These are phyloP conservation scores for Teleogryllus occipitalis DNA, from an alignment of 1,140 invertebrate species.

Conservation along the genomic window DNA sequence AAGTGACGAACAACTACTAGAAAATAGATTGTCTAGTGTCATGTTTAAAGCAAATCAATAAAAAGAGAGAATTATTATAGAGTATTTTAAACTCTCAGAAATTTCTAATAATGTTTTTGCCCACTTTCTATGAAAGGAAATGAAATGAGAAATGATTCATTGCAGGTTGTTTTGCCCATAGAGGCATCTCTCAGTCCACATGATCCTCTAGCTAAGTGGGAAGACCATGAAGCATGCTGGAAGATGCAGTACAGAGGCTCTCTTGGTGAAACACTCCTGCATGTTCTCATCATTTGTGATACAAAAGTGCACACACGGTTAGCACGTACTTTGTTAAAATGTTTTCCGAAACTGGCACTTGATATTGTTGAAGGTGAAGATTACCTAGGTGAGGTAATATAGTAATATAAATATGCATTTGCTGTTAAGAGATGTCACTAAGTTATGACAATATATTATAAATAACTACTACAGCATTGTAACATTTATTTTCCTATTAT, in stretches of 20 bases:
- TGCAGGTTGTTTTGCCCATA: slow-evolving; percentile 66
- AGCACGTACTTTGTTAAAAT: slow-evolving; percentile 79
- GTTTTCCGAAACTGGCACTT: slow-evolving; percentile 82
- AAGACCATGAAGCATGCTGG: slow-evolving; percentile 90
- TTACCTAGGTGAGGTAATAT: slow-evolving; percentile 85
- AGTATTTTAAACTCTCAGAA: background rate
- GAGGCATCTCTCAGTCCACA: slow-evolving; percentile 69
- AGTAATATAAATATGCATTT: slow-evolving; percentile 94
- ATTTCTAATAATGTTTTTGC: background rate
- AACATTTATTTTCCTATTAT: too few species aligned
- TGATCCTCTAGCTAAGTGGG: slow-evolving; percentile 77
- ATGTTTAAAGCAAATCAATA: too few species aligned
- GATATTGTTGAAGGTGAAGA: slow-evolving; percentile 97
- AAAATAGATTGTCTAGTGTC: too few species aligned
- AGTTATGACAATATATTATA: too few species aligned
- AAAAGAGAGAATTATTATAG: too few species aligned
- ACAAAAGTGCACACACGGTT: slow-evolving; percentile 76
- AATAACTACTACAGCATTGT: too few species aligned
- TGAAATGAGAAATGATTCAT: background rate
- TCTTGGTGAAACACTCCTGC: slow-evolving; percentile 87
- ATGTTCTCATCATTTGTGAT: slow-evolving; percentile 91
- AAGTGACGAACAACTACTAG: too few species aligned
- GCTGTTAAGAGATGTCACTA: slow-evolving; percentile 58
- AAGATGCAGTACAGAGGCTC: slow-evolving; percentile 93
- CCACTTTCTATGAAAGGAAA: background rate